Conservation (phyloP, 2,113 vertebrate genomes). For the Alosa alosa region DNA sequence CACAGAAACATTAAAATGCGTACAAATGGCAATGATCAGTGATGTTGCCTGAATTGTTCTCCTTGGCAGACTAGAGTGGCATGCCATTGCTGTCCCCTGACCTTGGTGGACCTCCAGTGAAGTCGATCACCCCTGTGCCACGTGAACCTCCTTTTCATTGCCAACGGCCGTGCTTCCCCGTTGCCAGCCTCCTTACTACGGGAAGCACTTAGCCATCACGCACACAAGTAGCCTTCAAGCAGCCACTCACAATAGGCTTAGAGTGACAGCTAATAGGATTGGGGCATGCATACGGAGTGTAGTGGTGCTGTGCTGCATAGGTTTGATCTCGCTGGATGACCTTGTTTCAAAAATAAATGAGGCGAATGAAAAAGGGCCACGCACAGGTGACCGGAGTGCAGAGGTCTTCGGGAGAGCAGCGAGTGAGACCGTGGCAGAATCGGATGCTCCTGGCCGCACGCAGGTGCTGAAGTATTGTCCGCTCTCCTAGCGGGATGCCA, state of each 20-base stretch:
- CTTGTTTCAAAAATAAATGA: background rate
- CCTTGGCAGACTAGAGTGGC: background rate
- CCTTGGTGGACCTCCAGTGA: background rate
- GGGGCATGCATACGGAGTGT: conserved; percentile 6
- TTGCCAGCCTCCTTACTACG: background rate
- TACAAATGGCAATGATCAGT: no score
- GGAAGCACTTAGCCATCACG: background rate
- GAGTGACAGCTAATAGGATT: conserved; percentile 24
- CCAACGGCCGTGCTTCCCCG: background rate
- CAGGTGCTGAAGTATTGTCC: no score
- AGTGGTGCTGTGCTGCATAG: no score
- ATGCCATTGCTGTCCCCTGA: background rate
- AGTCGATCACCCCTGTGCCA: background rate
- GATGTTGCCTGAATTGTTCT: background rate
- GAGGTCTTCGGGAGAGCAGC: background rate
- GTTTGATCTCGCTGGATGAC: background rate
- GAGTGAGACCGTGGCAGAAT: background rate
- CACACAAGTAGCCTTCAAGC: background rate
- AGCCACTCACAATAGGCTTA: conserved; percentile 20
- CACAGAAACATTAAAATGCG: no score
- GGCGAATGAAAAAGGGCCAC: background rate
- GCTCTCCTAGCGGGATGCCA: no score
- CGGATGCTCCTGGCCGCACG: no score
- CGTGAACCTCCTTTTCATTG: background rate
- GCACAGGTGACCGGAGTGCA: background rate